Base-by-base conservation (phyloP, 2,888 invertebrate genomes). In the Hyles lineata region DNA sequence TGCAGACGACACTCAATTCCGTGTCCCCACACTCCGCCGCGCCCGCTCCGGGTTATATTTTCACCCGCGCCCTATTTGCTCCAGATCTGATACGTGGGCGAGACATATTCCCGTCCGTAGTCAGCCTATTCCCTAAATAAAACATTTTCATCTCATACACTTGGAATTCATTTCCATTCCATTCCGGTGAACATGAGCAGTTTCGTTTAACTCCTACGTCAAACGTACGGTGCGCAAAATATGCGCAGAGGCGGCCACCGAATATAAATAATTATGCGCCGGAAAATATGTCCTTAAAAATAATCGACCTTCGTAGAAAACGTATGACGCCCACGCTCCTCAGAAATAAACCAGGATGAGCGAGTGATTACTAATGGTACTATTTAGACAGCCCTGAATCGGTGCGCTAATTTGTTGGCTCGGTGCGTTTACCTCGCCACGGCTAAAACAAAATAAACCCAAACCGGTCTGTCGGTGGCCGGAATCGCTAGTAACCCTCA, bases 401-500 rank as follows among this genome's bases (percentile, higher is more conserved):
- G 60, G 11, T 52, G 17, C 32, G 70, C 61, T 70, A 72, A 29
- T 70, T 72, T 84, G 85, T 87, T 85, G 79, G 84, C 85, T 88
- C 86, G 82, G 80, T 80, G 76, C 75, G 78, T 77, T 78, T 82
- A 80, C 78, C 81, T 81, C 78, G 80, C 79, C 78, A 77, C 81
- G 78, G 78, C 62, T 74, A 75, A 80, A 84, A 87, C 88, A 88
- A 89, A 89, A 86, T 85, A 85, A 85, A 83, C 81, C 77, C 76
- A 81, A 91, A 92, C 93, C 92, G 91, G 93, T 92, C 84, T 78
- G 83, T 80, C 85, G 82, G 83, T 87, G 89, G 87, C 89, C 92
- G 88, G 91, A 92, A 92, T 92, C 87, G 83, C 88, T 88, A 91
- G 89, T 89, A 90, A 89, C 85, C 87, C 88, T 88, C 88, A 86